Evolutionary conservation across 2,113 vertebrate species (phyloP), one percentile per base, ranked within the genome.

Genomic region (Peromyscus polionotus): DNA sequence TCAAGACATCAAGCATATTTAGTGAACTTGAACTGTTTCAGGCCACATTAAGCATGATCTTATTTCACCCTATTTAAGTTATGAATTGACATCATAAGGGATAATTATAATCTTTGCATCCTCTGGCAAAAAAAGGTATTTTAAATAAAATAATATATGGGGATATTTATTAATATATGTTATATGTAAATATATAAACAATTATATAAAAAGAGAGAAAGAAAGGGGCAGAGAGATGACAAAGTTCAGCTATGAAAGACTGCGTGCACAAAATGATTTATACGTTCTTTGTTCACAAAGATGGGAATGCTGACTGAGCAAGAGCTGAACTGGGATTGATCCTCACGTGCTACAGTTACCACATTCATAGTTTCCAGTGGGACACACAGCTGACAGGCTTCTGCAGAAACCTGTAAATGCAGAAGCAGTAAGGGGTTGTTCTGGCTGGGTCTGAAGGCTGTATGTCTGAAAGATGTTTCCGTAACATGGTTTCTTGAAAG

Each of bases 391-490:
- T 96, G 79, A 87, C 75, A n/a, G 12, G 51, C 42, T 9, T n/a
- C 85, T 90, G 80, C 48, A 96, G 85, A 81, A 96, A 85, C 92
- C 7, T 88, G 65, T 24, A 94, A 92, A 88, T 75, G 31, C 4
- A 48, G 70, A 80, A 94, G 91, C 91, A 81, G 19, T 75, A n/a
- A 91, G 17, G 45, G 26, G 76, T 51, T 59, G 42, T 88, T 92
- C 42, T 86, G 63, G 51, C 13, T 70, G 59, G 3, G 4, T 42
- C 61, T 63, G 11, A n/a, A 51, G 91, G 68, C 39, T 85, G 10
- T 33, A 80, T 10, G 93, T 92, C 77, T 91, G 76, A 95, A 93
- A 65, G 57, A 90, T 95, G 68, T 77, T 95, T 92, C 90, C 48
- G 72, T 80, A 90, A 79, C 72, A 70, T 36, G 11, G 54, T 54